Evolutionary conservation across 2,797 vertebrate genomes (phyloP).

Genomic region (Aldrovandia affinis): DNA sequence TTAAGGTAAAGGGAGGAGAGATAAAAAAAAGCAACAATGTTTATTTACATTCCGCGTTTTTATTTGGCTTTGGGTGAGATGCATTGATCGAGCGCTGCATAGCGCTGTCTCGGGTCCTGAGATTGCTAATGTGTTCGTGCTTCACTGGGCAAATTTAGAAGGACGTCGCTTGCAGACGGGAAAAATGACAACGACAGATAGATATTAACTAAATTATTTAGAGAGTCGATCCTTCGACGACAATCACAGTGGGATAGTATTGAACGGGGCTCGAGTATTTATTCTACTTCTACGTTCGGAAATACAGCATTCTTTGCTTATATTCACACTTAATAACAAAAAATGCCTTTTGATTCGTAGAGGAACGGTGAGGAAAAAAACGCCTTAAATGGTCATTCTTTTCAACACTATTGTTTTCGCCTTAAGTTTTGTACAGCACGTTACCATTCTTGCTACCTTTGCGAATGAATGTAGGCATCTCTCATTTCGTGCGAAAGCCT

Average conservation of each 20-base stretch:
- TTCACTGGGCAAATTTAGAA: neutral
- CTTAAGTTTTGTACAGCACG: neutral
- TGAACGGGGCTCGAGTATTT: neutral
- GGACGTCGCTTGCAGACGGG: neutral
- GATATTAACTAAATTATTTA: neutral
- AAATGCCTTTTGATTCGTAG: neutral
- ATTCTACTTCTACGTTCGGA: neutral
- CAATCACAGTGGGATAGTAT: neutral
- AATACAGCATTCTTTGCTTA: neutral
- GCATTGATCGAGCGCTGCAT: slow-evolving; percentile 20
- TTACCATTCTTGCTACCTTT: neutral
- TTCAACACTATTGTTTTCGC: neutral
- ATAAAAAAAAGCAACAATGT: slow-evolving; percentile 21
- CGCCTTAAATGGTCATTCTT: neutral
- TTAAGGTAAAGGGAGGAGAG: too few species aligned
- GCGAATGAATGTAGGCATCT: neutral
- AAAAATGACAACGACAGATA: neutral
- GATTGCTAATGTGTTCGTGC: slow-evolving; percentile 26
- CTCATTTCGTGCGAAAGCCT: neutral
- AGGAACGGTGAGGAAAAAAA: neutral
- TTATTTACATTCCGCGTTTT: neutral
- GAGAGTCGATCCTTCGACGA: neutral
- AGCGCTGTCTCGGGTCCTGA: slow-evolving; percentile 53
- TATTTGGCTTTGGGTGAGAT: neutral
- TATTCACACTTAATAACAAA: neutral